phyloP scores from a whole-genome alignment of 2,113 vertebrate species.

The Pholis gunnellus region DNA sequence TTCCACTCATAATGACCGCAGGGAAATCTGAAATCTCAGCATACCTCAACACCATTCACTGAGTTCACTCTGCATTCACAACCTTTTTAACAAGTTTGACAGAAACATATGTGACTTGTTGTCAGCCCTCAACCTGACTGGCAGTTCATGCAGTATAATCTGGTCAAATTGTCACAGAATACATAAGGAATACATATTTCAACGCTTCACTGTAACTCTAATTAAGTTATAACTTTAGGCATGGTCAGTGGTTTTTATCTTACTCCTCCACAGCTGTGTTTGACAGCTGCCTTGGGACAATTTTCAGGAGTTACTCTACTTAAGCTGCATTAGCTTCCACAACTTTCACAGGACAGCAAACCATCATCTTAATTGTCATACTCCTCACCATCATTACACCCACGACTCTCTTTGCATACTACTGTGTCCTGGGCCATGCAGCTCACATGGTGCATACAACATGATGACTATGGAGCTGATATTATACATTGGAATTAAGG shows the following conservation, averaged over 20 bases:
- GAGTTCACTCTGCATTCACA: background rate
- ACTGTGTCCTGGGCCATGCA: background rate
- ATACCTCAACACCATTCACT: background rate
- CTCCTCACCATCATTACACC: background rate
- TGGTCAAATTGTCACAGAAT: background rate
- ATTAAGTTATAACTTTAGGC: background rate
- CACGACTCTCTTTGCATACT: background rate
- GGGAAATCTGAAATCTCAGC: background rate
- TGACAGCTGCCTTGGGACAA: background rate
- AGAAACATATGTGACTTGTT: background rate
- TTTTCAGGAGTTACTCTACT: constrained; percentile 5
- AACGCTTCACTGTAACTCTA: background rate
- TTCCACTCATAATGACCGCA: background rate
- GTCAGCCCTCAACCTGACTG: background rate
- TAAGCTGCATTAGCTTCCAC: constrained; percentile 1
- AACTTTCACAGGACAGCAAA: background rate
- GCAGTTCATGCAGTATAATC: background rate
- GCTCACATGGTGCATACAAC: background rate
- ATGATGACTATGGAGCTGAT: background rate
- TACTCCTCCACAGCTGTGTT: constrained; percentile 10
- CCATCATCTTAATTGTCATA: background rate
- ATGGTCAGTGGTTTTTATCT: constrained; percentile 6
- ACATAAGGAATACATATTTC: background rate
- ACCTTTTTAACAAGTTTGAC: background rate
- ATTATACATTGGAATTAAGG: background rate